Percentiles rank a stretch among this genome's conserved stretches.
phyloP scores from a whole-genome alignment of 2,797 vertebrate genomes.

The Diceros bicornis region DNA sequence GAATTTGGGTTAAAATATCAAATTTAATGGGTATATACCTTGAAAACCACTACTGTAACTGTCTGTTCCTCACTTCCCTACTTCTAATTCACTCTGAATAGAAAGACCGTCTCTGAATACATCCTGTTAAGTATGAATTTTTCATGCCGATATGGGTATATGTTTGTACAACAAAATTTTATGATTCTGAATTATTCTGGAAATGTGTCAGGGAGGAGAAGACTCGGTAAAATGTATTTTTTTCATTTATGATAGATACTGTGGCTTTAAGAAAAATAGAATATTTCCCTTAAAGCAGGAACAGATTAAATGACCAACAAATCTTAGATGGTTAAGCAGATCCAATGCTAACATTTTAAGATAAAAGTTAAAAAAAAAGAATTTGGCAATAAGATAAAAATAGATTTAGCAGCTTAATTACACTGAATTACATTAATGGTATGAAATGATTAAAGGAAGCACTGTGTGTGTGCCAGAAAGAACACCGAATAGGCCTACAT shows the following conservation, averaged over 20 bases:
- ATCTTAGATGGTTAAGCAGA: not conserved
- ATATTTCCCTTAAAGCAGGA: slow-evolving; percentile 11
- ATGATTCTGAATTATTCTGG: slow-evolving; percentile 2
- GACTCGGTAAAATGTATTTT: not conserved
- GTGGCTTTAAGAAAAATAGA: not conserved
- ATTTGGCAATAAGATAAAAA: slow-evolving; percentile 40
- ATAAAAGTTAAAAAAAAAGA: not conserved
- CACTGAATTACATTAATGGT: not conserved
- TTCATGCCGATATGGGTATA: not conserved
- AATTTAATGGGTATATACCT: not conserved
- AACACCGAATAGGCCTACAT: not conserved
- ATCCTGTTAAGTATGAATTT: not conserved
- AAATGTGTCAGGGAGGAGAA: not conserved
- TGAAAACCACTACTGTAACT: not conserved
- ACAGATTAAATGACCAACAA: not conserved
- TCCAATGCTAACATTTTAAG: slow-evolving; percentile 10
- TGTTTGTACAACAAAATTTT: not conserved
- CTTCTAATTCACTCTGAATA: not conserved
- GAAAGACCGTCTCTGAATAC: not conserved
- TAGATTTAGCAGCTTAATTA: not conserved
- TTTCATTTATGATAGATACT: not conserved
- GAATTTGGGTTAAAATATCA: not conserved
- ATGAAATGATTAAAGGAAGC: not conserved
- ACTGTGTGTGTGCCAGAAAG: not conserved
- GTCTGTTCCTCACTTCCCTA: not conserved